A percentile compares a stretch with the other conserved stretches of the same genome.
phyloP scores from a whole-genome alignment of 2,888 invertebrate species.

The Rhopalosiphum nymphaeae region DNA sequence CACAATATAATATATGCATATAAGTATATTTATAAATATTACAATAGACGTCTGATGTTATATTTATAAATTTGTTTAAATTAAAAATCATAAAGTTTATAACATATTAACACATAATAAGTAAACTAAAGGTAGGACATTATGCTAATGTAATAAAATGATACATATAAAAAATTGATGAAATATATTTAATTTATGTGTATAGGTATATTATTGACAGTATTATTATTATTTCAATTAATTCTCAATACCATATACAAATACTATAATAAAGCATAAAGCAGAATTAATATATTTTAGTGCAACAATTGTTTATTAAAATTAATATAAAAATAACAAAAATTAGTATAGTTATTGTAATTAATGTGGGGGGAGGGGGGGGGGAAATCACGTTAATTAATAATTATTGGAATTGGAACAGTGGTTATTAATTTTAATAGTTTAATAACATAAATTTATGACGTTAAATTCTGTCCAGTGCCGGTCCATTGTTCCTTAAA shows the following conservation, averaged over 20 bases:
- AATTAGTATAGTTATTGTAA: conserved; percentile 23
- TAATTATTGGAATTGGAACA: conserved; percentile 10
- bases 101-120: not conserved
- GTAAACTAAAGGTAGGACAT: not conserved
- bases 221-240: not conserved
- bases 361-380: not conserved
- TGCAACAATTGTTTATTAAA: conserved; percentile 32
- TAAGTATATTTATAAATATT: too few species aligned
- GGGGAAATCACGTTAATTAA: not conserved
- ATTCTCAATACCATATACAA: not conserved
- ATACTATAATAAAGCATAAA: not conserved
- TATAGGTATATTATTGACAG: not conserved
- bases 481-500: conserved; percentile 66
- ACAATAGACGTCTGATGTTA: too few species aligned
- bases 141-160: not conserved
- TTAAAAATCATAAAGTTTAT: not conserved
- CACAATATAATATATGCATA: too few species aligned
- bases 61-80: not conserved
- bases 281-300: not conserved
- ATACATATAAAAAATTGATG: not conserved
- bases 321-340: conserved; percentile 46
- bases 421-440: not conserved
- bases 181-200: not conserved
- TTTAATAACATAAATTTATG: not conserved
- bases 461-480: conserved; percentile 49